phyloP scores from a whole-genome alignment of 2,888 invertebrate genomes.

The Nematopogon swammerdamellus region DNA sequence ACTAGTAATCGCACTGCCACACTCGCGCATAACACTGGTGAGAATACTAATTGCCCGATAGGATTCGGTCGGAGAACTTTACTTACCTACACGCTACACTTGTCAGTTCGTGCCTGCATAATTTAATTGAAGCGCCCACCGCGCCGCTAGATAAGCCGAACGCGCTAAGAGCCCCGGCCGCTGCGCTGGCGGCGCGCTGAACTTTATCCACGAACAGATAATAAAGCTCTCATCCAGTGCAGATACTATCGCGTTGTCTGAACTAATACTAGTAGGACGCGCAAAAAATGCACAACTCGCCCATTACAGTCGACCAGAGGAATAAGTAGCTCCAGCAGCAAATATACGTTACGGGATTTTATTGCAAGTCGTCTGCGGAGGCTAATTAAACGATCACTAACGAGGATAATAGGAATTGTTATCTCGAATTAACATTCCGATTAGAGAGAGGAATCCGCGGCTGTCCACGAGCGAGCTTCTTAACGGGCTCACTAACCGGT shows the following conservation, averaged over 20 bases:
- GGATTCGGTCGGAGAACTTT: not conserved
- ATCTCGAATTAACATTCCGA: not conserved
- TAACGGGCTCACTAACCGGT: no score
- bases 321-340: not conserved
- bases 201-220: not conserved
- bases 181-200: no score
- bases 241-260: not conserved
- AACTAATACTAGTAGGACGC: not conserved
- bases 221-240: not conserved
- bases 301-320: not conserved
- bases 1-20: not conserved
- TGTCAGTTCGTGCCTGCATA: not conserved
- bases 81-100: no score
- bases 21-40: not conserved
- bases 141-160: not conserved
- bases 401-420: not conserved
- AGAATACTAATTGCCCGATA: not conserved
- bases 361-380: not conserved
- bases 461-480: no score
- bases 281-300: not conserved
- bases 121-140: not conserved
- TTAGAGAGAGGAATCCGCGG: not conserved
- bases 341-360: not conserved
- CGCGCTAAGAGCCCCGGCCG: not conserved
- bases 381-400: not conserved